These are phyloP conservation scores for Rhamphomyia laevipes DNA, from an alignment of 2,888 invertebrate species.

Conservation along the genomic window DNA sequence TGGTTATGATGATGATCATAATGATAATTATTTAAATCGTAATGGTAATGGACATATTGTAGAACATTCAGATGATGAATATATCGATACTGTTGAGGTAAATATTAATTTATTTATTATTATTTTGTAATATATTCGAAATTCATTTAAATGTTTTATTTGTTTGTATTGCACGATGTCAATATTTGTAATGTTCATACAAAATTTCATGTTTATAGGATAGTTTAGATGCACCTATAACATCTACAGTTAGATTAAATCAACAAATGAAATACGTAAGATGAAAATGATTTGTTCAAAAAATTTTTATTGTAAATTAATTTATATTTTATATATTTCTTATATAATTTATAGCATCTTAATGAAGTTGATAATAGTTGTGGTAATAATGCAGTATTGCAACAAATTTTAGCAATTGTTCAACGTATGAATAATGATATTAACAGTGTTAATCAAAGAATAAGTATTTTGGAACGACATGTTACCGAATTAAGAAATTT, in stretches of 20 bases:
- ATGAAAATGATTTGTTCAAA: neutral
- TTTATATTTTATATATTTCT: neutral
- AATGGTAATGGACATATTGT: slow-evolving; percentile 22
- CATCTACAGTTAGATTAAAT: neutral
- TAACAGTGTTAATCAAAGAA: slow-evolving; percentile 27
- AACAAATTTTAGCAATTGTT: slow-evolving; percentile 29
- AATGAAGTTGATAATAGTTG: neutral
- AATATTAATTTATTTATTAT: slow-evolving; percentile 18
- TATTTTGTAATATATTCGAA: neutral
- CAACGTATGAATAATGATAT: slow-evolving; percentile 33
- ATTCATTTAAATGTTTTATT: neutral
- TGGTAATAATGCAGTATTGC: slow-evolving; percentile 18
- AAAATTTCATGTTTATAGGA: slow-evolving; percentile 10
- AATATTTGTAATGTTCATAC: neutral
- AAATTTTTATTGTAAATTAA: neutral
- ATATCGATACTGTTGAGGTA: slow-evolving; percentile 70
- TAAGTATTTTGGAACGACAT: slow-evolving; percentile 27
- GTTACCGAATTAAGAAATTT: slow-evolving; percentile 23
- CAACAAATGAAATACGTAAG: neutral
- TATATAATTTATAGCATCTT: too few relatives aligned
- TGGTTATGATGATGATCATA: slow-evolving; percentile 12
- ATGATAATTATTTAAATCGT: slow-evolving; percentile 10
- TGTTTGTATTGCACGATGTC: neutral
- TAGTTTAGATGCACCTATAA: slow-evolving; percentile 14
- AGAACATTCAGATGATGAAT: slow-evolving; percentile 51